Percentiles rank a stretch among this genome's conserved stretches.
phyloP scores from a whole-genome alignment of 1,140 invertebrate genomes.

The Calephelis virginiensis region DNA sequence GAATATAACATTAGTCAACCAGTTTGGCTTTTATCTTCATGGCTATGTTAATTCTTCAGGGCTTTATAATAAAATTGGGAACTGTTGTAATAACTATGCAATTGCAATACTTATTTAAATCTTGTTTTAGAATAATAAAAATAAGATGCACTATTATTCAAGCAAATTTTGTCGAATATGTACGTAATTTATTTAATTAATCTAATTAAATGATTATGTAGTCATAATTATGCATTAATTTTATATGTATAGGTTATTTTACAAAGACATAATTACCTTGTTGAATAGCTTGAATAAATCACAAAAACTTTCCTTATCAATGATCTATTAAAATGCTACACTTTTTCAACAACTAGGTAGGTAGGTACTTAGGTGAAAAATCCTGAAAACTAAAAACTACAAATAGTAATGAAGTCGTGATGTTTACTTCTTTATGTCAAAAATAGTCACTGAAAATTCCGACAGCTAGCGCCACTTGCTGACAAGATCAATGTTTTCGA shows the following conservation, averaged over 20 bases:
- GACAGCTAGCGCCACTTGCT: slow-evolving; percentile 53
- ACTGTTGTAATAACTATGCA: too few species aligned
- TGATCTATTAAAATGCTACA: background rate
- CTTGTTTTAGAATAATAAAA: too few species aligned
- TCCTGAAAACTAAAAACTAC: slow-evolving; percentile 8
- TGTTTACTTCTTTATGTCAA: slow-evolving; percentile 55
- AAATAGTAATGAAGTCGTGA: slow-evolving; percentile 17
- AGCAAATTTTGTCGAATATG: too few species aligned
- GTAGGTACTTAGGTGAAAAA: background rate
- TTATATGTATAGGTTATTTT: background rate
- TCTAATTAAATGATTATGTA: background rate
- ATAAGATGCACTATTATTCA: too few species aligned
- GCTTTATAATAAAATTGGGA: too few species aligned
- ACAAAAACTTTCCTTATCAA: background rate
- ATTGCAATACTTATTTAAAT: too few species aligned
- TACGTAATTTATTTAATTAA: too few species aligned
- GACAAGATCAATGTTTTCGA: slow-evolving; percentile 74
- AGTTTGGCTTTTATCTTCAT: too few species aligned
- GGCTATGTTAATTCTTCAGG: too few species aligned
- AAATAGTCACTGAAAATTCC: slow-evolving; percentile 50
- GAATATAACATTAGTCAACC: too few species aligned
- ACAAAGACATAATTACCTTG: background rate
- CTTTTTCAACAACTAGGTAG: background rate
- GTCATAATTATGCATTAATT: background rate
- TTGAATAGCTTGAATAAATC: background rate